Percentiles rank a stretch among this genome's conserved stretches.
Conservation (phyloP, 2,797 vertebrate species). For the Schizopygopsis pylzovi region DNA sequence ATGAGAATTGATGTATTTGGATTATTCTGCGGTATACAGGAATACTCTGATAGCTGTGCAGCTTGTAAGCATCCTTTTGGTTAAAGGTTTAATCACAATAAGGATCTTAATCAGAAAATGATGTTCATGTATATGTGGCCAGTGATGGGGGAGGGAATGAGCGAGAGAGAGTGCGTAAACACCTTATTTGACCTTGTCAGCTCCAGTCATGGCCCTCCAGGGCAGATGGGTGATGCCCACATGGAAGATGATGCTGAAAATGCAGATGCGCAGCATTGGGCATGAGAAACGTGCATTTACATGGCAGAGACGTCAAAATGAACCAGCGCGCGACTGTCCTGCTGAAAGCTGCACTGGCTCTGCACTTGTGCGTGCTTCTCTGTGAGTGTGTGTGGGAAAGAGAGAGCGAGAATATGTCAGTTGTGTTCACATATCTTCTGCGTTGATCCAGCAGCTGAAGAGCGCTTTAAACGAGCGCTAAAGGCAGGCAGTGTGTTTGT, state of each 20-base stretch:
- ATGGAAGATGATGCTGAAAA: conserved; percentile 53
- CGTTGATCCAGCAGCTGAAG: conserved; percentile 46
- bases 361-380: conserved; percentile 40
- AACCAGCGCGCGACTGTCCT: background rate
- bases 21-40: background rate
- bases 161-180: conserved; percentile 60
- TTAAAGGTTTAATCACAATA: background rate
- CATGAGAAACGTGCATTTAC: conserved; percentile 63
- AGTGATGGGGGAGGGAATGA: conserved; percentile 54
- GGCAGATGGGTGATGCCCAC: conserved; percentile 61
- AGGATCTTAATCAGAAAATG: background rate
- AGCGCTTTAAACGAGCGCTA: conserved; percentile 36
- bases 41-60: background rate
- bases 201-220: conserved; percentile 67
- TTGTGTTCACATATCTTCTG: conserved; percentile 64
- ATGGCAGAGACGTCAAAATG: conserved; percentile 46
- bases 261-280: conserved; percentile 65
- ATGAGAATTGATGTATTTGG: background rate
- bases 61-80: background rate
- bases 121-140: background rate
- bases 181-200: conserved; percentile 78
- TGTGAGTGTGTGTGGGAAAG: conserved; percentile 51
- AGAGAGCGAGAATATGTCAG: conserved; percentile 58
- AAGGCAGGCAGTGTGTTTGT: conserved; percentile 72
- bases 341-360: conserved; percentile 45